Conservation (phyloP, 2,888 invertebrate genomes). For the Caenorhabditis sulstoni region DNA sequence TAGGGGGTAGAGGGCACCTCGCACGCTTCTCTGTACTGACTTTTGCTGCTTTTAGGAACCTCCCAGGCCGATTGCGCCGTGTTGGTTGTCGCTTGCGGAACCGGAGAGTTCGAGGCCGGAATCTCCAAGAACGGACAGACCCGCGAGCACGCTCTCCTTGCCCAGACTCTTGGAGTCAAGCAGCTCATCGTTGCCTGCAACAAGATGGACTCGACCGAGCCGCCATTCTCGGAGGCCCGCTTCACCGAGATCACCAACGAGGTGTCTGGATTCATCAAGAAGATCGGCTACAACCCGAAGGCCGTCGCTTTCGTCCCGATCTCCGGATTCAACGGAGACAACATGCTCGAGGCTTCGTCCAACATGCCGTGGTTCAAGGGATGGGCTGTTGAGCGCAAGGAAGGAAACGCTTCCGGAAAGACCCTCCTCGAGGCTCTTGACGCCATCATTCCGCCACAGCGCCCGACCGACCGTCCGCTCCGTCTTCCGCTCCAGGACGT, state of each 20-base stretch:
- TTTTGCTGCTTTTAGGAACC: slow-evolving; percentile 70
- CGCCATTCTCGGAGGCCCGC: slow-evolving; percentile 93
- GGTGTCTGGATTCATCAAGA: slow-evolving; percentile 95
- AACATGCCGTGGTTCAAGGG: slow-evolving; percentile 97
- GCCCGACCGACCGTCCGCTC: slow-evolving; percentile 97
- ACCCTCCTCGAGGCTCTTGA: slow-evolving; percentile 97
- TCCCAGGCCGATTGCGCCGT: slow-evolving; percentile 94
- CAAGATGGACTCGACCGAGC: slow-evolving; percentile 99
- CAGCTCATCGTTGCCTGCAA: slow-evolving; percentile 99
- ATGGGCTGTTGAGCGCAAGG: slow-evolving; percentile 95
- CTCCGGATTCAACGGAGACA: slow-evolving; percentile 99
- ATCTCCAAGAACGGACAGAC: slow-evolving; percentile 99
- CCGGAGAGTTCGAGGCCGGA: slow-evolving; percentile 99
- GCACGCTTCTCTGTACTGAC: neutral
- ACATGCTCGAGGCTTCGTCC: slow-evolving; percentile 95
- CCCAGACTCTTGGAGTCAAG: slow-evolving; percentile 98
- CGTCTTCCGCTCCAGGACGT: slow-evolving; percentile 99
- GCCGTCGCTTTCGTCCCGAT: slow-evolving; percentile 98
- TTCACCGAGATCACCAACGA: slow-evolving; percentile 99
- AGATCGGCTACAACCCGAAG: slow-evolving; percentile 98
- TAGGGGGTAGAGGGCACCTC: too few relatives aligned
- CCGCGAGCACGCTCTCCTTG: slow-evolving; percentile 97
- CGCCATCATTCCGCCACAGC: slow-evolving; percentile 93
- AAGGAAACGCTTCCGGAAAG: slow-evolving; percentile 94
- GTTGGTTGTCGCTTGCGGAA: slow-evolving; percentile 97